Evolutionary conservation across 1,140 invertebrate genomes (phyloP).

Genomic region (Nymphalis io): DNA sequence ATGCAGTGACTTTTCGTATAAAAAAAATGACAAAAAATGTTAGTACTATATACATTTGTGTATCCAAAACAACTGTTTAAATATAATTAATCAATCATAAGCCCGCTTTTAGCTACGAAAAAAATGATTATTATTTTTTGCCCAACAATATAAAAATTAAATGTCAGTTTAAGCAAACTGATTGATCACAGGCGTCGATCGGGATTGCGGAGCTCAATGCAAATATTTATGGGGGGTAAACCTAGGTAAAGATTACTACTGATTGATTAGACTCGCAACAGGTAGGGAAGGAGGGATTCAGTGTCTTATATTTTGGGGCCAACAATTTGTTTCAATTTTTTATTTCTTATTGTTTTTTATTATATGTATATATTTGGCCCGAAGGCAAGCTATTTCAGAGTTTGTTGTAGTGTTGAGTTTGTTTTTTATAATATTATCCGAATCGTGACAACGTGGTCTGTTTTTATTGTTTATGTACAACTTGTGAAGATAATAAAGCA

Average conservation of each 20-base stretch:
- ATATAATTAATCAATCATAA: background rate
- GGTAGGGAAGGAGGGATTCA: conserved; percentile 30
- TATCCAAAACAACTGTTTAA: background rate
- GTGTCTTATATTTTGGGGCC: background rate
- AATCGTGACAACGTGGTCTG: too few species aligned
- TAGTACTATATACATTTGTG: too few species aligned
- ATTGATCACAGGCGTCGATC: conserved; percentile 48
- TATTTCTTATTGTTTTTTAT: background rate
- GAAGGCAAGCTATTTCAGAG: too few species aligned
- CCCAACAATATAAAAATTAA: conserved; percentile 39
- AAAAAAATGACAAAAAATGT: too few species aligned
- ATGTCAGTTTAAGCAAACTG: conserved; percentile 46
- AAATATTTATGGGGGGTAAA: conserved; percentile 52
- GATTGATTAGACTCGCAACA: conserved; percentile 65
- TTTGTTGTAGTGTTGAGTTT: too few species aligned
- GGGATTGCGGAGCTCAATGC: conserved; percentile 41
- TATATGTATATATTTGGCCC: background rate
- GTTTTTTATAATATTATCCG: too few species aligned
- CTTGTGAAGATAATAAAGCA: too few species aligned
- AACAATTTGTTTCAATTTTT: background rate
- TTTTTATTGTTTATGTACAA: too few species aligned
- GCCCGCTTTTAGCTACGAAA: background rate
- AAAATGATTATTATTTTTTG: conserved; percentile 9
- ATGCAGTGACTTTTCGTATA: too few species aligned
- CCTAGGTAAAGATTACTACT: conserved; percentile 52